A percentile compares a stretch with the other conserved stretches of the same genome.
These are phyloP conservation scores for Odontamblyopus rebecca DNA, from an alignment of 2,797 vertebrate species.

Conservation along the genomic window DNA sequence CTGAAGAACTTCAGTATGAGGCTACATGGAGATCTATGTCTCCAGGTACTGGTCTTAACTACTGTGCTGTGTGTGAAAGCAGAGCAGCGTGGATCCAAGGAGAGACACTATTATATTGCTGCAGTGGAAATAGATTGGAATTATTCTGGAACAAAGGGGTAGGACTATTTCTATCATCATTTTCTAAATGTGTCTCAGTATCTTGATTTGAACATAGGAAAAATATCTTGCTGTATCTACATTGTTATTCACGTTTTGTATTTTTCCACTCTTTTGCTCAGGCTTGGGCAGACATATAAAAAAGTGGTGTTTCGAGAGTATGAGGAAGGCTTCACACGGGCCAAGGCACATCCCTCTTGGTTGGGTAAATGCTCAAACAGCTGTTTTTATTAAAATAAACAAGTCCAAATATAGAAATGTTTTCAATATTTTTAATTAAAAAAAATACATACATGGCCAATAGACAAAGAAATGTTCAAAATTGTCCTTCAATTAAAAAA, in stretches of 20 bases:
- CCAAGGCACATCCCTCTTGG: constrained; percentile 80
- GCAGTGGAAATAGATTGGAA: constrained; percentile 79
- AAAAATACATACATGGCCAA: not conserved
- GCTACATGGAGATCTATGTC: constrained; percentile 40
- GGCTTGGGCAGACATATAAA: constrained; percentile 77
- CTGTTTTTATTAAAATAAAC: constrained; percentile 4
- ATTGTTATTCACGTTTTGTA: constrained; percentile 1
- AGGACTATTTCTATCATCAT: constrained; percentile 15
- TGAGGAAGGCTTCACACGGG: constrained; percentile 83
- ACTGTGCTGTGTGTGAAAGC: constrained; percentile 21
- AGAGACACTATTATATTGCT: constrained; percentile 79
- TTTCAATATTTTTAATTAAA: not conserved
- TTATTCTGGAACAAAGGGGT: constrained; percentile 70
- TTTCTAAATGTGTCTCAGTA: not conserved
- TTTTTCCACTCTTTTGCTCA: constrained; percentile 34
- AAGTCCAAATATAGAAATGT: not conserved
- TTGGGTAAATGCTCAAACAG: constrained; percentile 79
- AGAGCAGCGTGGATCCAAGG: constrained; percentile 35
- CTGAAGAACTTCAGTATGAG: constrained; percentile 66
- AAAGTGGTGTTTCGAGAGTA: constrained; percentile 95
- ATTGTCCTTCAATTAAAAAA: not conserved
- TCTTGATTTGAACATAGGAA: not conserved
- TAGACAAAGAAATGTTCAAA: not conserved
- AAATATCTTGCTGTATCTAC: not conserved
- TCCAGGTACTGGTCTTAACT: constrained; percentile 56